Base-by-base conservation (phyloP, 2,888 invertebrate genomes). In the Anarsia innoxiella region DNA sequence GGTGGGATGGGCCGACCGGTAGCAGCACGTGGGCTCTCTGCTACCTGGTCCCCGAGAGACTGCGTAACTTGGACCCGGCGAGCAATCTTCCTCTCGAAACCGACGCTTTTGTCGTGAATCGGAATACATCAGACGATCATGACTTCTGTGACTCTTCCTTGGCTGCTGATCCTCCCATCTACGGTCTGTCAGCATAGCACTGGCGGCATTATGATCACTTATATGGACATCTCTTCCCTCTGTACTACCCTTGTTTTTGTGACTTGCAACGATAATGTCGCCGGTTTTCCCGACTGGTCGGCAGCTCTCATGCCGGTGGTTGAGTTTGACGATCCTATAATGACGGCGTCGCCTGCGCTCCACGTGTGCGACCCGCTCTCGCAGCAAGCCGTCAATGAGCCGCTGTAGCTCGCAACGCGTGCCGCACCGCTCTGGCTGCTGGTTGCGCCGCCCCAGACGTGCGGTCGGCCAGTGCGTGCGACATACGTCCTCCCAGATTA, bases 401-500 rank as follows among this genome's bases (percentile, higher is more conserved):
- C 79, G 64, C 43, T 83, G 84, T 19, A 84, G 54, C 45, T 84
- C 82, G 27, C 66, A 66, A 45, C 78, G 61, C 2, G 73, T 70
- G 31, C 59, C 70, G 40, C 59, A 66, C 41, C 80, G 61, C 16
- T 82, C 79, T 2, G 70, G 49, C 33, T 74, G 75, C 1, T 61
- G 49, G 31, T 56, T 48, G 9, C 83, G 66, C 12, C 78, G 74
- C n/a, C 70, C 69, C 9, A 84, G 57, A 1, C 83, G 62, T 12
- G 79, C 65, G 29, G 67, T 77, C 1, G 84, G 84, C 84, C 84
- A 84, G 44, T 83, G 84, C 2, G 84, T 83, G 14, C 84, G 70
- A 53, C 83, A 84, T 9, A 84, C 84, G 42, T 84, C 84, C 55
- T 84, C 84, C 69, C 76, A 84, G 49, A 84, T 84, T 11, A 84